phyloP scores from a whole-genome alignment of 2,113 vertebrate genomes.

The Fregata magnificens region DNA sequence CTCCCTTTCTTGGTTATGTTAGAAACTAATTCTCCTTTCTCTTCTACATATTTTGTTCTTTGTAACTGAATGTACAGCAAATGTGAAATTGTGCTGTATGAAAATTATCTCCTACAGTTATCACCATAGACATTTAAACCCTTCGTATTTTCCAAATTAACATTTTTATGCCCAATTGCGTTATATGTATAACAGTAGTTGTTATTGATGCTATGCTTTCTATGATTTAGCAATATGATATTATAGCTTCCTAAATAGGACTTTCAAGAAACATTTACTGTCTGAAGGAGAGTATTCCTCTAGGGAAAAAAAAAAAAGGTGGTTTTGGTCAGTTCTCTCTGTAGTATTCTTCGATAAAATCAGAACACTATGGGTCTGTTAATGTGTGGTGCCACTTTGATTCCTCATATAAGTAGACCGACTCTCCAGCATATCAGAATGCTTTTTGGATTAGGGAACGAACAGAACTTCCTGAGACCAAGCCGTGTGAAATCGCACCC shows the following conservation, averaged over 20 bases:
- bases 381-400: neutral
- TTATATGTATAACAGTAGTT: neutral
- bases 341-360: neutral
- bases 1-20: neutral
- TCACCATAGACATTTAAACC: neutral
- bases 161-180: neutral
- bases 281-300: neutral
- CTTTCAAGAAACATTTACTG: neutral
- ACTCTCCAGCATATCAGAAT: neutral
- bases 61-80: neutral
- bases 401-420: neutral
- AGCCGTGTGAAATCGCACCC: neutral
- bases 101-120: neutral
- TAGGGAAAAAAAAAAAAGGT: accelerated
- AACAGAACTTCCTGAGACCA: neutral
- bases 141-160: neutral
- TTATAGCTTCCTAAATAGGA: neutral
- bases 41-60: neutral
- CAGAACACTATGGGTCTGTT: neutral
- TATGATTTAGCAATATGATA: neutral
- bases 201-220: neutral
- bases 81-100: neutral
- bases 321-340: neutral
- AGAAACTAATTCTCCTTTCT: neutral
- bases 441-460: neutral